Conservation (phyloP, 2,797 vertebrate genomes). For the Hybognathus amarus region DNA sequence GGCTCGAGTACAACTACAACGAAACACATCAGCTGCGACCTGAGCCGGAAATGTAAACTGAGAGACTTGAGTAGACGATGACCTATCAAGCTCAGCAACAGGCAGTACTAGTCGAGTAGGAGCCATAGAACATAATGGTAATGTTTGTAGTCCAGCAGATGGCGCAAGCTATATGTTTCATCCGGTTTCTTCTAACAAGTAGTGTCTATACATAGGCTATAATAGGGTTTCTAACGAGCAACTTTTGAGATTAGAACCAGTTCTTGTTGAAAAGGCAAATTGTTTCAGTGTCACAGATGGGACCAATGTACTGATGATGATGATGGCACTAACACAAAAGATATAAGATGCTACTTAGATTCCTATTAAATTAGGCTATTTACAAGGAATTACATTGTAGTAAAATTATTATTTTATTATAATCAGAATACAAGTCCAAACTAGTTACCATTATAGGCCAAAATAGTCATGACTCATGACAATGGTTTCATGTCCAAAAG, state of each 20-base stretch:
- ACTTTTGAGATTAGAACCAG: not conserved
- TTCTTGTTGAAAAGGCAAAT: slow-evolving; percentile 11
- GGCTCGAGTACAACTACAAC: not conserved
- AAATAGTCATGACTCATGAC: not conserved
- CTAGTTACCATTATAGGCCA: not conserved
- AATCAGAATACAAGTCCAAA: not conserved
- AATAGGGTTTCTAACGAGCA: not conserved
- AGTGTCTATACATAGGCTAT: too few relatives aligned
- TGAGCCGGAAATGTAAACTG: not conserved
- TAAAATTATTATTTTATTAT: not conserved
- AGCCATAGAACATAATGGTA: not conserved
- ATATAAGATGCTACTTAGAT: not conserved
- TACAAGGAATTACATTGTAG: not conserved
- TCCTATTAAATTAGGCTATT: not conserved
- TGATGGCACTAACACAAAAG: not conserved
- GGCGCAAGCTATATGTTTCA: not conserved
- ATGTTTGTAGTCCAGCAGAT: not conserved
- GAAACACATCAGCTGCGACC: not conserved
- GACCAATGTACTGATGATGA: not conserved
- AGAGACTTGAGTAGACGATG: slow-evolving; percentile 24
- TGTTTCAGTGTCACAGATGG: slow-evolving; percentile 13
- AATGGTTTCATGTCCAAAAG: not conserved
- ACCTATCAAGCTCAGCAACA: not conserved
- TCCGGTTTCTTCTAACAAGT: not conserved
- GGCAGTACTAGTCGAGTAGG: not conserved